Conservation (phyloP, 2,888 invertebrate species). For the Lasioglossum oenotherae region DNA sequence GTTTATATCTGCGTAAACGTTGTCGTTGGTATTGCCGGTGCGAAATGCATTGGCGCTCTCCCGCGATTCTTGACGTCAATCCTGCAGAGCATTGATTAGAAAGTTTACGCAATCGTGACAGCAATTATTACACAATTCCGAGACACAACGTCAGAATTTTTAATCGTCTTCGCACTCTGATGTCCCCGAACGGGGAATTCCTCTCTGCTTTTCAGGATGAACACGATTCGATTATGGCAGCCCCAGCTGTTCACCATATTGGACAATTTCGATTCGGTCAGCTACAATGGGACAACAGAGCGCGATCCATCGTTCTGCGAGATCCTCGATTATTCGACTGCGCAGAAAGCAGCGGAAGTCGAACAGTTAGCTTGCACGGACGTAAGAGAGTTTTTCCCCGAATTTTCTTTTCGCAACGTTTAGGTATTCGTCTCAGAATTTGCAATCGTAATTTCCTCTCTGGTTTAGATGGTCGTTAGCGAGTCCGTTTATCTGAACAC, state of each 20-base stretch:
- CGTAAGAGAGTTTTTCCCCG: conserved; percentile 37
- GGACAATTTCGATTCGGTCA: conserved; percentile 54
- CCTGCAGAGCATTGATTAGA: not conserved
- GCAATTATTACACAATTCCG: not conserved
- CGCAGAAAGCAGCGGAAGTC: not conserved
- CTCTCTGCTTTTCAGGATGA: conserved; percentile 86
- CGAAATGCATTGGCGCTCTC: not conserved
- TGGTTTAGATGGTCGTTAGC: conserved; percentile 47
- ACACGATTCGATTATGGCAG: conserved; percentile 94
- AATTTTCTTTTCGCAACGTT: not conserved
- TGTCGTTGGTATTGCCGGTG: not conserved
- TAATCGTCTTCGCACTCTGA: not conserved
- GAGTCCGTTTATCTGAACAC: conserved; percentile 73
- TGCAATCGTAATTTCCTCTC: not conserved
- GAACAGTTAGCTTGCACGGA: conserved; percentile 35
- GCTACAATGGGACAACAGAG: conserved; percentile 20
- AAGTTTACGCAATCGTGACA: not conserved
- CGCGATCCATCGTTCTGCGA: conserved; percentile 74
- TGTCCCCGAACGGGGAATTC: not conserved
- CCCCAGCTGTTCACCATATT: conserved; percentile 91
- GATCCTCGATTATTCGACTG: conserved; percentile 72
- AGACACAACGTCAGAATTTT: not conserved
- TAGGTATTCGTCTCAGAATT: not conserved
- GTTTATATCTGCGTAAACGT: conserved; percentile 48
- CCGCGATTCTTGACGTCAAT: not conserved